phyloP scores from a whole-genome alignment of 2,888 invertebrate genomes.

The Eilema griseolum region DNA sequence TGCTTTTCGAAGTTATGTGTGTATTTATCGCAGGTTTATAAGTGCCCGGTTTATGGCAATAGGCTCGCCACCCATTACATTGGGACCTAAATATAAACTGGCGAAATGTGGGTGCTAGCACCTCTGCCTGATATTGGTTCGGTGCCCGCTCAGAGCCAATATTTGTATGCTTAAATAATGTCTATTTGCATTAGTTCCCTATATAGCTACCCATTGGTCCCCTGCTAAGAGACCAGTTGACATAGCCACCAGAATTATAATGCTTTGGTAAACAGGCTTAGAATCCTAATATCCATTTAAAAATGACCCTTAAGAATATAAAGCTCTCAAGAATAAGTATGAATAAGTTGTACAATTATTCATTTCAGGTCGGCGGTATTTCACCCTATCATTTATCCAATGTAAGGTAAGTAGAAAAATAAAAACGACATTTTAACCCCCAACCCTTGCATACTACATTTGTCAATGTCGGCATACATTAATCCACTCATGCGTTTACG shows the following conservation, averaged over 20 bases:
- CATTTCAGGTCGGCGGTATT: constrained; percentile 7
- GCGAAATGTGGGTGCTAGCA: no score
- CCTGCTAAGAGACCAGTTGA: no score
- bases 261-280: not conserved
- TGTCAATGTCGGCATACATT: constrained; percentile 40
- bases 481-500: constrained; percentile 20
- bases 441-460: constrained; percentile 40
- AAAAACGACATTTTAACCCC: constrained; percentile 29
- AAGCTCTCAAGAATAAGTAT: not conserved
- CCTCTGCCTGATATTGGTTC: no score
- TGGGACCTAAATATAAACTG: no score
- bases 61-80: no score
- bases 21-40: no score
- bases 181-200: no score
- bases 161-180: no score
- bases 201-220: no score
- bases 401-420: constrained; percentile 39
- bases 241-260: not conserved
- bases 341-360: not conserved
- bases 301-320: not conserved
- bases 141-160: no score
- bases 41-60: no score
- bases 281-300: not conserved
- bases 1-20: no score
- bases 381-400: constrained; percentile 30